Evolutionary conservation across 2,113 vertebrate genomes (phyloP).

Genomic region (Pristiophorus japonicus): DNA sequence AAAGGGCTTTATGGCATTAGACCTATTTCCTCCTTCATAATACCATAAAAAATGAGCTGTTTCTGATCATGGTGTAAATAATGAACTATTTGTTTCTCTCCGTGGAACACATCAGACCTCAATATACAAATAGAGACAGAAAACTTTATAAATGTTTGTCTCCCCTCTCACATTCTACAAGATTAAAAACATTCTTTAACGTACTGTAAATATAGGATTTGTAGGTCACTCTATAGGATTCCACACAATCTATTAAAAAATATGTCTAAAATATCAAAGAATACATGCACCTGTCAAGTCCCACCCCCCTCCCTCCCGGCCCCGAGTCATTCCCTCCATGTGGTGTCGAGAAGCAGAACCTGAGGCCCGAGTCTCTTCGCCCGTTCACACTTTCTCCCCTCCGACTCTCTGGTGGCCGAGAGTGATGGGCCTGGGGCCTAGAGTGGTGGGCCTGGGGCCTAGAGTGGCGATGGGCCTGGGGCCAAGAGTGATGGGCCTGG

Average conservation of each 20-base stretch:
- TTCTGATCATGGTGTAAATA: not conserved
- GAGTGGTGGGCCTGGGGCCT: too few relatives aligned
- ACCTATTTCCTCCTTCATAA: not conserved
- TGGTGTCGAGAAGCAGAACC: too few relatives aligned
- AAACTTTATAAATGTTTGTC: not conserved
- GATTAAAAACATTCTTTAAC: not conserved
- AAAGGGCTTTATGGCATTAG: not conserved
- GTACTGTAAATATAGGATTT: not conserved
- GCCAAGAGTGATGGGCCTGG: too few relatives aligned
- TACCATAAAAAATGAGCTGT: not conserved
- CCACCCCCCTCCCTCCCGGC: too few relatives aligned
- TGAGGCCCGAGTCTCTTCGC: too few relatives aligned
- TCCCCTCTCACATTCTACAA: not conserved
- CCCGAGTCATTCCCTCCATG: too few relatives aligned
- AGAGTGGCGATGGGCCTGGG: too few relatives aligned
- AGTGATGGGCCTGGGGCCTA: too few relatives aligned
- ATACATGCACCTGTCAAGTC: too few relatives aligned
- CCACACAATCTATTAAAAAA: not conserved
- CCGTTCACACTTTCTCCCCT: too few relatives aligned
- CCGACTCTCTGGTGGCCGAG: too few relatives aligned
- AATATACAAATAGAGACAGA: not conserved
- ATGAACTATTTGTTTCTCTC: not conserved
- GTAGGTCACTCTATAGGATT: not conserved
- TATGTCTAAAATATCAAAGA: too few relatives aligned
- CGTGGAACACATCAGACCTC: not conserved